Base-by-base conservation (phyloP, 2,888 invertebrate genomes). In the Nasonovia ribisnigri region DNA sequence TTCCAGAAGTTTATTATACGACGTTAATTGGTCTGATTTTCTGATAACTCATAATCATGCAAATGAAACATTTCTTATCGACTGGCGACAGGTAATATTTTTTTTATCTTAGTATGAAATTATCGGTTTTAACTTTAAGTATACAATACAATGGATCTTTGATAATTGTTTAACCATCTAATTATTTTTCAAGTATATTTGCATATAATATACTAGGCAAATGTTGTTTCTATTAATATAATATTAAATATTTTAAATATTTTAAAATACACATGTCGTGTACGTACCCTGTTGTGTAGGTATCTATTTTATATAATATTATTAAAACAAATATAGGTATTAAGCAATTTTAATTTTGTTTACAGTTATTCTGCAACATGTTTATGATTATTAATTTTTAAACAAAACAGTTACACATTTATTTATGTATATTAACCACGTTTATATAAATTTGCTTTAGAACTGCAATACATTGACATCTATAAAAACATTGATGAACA, bases 1-100 rank as follows among this genome's bases (percentile, higher is more conserved):
- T 92, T 92, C 8, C 13, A 92, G 92, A 87, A 92, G 29, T 87
- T 26, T 48, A 60, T 67, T 46, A 26, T 77, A 36, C 8, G 60
- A 92, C 3, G n/a, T 87, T 20, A 43, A 87, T 87, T 60, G 46
- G 92, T 3, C 26, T 48, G 86, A 60, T 36, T 87, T 92, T 48
- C 36, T 86, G n/a, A 60, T 46, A 48, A 48, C 43, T 36, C 87
- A 87, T 46, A 48, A 86, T 26, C 13, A 29, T n/a, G 36, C 29
- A 6, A 87, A 24, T 48, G 48, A 92, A 60, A 57, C 46, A 26
- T 8, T 46, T 46, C 20, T 60, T 48, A 29, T 87, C 8, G 26
- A 87, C 3, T 60, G 46, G 4, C 43, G 48, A n/a, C 86, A 92
- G 60, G 92, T 87, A 92, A 92, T 48, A 84, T 20, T 43, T n/a